Conservation (phyloP, 2,888 invertebrate species). For the Hypsopygia costalis region DNA sequence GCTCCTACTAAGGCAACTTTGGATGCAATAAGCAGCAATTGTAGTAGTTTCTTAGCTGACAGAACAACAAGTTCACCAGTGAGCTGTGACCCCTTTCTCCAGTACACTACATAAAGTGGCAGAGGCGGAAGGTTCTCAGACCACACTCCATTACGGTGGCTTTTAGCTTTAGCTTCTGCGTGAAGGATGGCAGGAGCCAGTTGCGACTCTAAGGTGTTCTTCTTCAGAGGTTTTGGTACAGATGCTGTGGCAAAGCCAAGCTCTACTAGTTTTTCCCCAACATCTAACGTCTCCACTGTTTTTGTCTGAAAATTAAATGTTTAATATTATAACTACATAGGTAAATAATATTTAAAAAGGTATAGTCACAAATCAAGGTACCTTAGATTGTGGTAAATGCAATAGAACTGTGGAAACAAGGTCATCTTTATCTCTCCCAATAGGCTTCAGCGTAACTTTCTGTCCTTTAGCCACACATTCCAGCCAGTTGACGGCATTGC, state of each 20-base stretch:
- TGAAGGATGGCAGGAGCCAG: slow-evolving; percentile 54
- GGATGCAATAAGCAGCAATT: slow-evolving; percentile 36
- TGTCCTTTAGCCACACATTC: slow-evolving; percentile 77
- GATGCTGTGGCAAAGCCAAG: slow-evolving; percentile 69
- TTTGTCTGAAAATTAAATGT: slow-evolving; percentile 50
- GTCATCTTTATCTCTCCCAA: slow-evolving; percentile 61
- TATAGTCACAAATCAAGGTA: slow-evolving; percentile 20
- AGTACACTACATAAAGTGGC: slow-evolving; percentile 54
- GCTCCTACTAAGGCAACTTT: slow-evolving; percentile 50
- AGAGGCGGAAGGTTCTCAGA: slow-evolving; percentile 63
- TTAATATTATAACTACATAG: slow-evolving; percentile 1
- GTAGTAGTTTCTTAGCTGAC: slow-evolving; percentile 41
- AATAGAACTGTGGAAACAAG: slow-evolving; percentile 64
- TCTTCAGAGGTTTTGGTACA: slow-evolving; percentile 48
- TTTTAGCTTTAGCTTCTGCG: slow-evolving; percentile 63
- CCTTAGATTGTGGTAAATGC: slow-evolving; percentile 66
- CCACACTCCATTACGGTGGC: slow-evolving; percentile 66
- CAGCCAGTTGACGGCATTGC: slow-evolving; percentile 80
- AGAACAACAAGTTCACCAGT: slow-evolving; percentile 34
- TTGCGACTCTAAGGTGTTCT: slow-evolving; percentile 60
- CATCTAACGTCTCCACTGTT: slow-evolving; percentile 57
- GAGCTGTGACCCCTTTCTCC: slow-evolving; percentile 55
- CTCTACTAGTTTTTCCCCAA: slow-evolving; percentile 69
- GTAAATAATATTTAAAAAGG: slow-evolving; percentile 5
- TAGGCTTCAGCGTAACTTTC: slow-evolving; percentile 70